phyloP scores from a whole-genome alignment of 2,797 vertebrate genomes.

The Sardinella longiceps region DNA sequence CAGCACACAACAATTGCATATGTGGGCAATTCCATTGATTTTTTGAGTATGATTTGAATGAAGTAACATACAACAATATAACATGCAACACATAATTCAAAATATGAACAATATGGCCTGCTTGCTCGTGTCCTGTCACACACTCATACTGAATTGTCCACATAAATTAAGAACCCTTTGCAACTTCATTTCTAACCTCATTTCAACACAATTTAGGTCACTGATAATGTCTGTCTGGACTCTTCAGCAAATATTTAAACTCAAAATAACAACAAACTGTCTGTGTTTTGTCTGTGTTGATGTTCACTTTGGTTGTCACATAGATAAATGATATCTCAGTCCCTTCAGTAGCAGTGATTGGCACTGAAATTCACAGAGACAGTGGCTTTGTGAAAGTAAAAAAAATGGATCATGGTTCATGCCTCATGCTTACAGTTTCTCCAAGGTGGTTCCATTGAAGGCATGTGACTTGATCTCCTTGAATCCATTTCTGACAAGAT shows the following conservation, averaged over 20 bases:
- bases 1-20: neutral
- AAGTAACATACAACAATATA: too few relatives aligned
- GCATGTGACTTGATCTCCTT: constrained; percentile 86
- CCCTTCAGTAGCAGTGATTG: neutral
- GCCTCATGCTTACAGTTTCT: constrained; percentile 80
- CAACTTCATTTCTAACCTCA: too few relatives aligned
- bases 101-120: too few relatives aligned
- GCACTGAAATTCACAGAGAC: neutral
- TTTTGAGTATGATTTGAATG: too few relatives aligned
- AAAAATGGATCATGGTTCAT: too few relatives aligned
- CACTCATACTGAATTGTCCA: too few relatives aligned
- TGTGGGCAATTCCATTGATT: neutral
- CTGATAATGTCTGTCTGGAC: neutral
- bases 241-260: neutral
- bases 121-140: too few relatives aligned
- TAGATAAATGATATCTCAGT: constrained; percentile 7
- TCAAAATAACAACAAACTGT: constrained; percentile 37
- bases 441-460: constrained; percentile 88
- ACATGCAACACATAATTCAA: too few relatives aligned
- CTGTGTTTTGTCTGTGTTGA: constrained; percentile 74
- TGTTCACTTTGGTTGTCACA: constrained; percentile 61
- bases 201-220: neutral
- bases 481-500: constrained; percentile 88
- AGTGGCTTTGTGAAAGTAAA: neutral
- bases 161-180: too few relatives aligned